Base-by-base conservation (phyloP, 2,113 vertebrate genomes). In the Sphaerodactylus townsendi region DNA sequence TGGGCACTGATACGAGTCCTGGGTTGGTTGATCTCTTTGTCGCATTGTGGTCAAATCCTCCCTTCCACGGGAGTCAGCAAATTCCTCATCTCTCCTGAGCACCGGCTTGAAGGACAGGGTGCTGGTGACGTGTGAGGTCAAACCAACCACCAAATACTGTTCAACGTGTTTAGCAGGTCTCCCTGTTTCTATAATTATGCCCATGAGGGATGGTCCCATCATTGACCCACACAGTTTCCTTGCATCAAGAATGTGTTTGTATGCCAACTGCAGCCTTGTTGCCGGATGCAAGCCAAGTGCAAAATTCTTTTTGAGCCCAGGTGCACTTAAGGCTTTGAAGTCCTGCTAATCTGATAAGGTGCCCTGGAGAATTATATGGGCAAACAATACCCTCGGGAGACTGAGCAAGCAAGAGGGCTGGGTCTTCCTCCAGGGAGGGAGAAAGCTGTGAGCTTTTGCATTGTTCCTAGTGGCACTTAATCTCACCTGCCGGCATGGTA, bases 281-380 rank as follows among this genome's bases (percentile, higher is more conserved):
- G 71, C 65, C 74, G 44, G 81, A 48, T 65, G 65, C 23, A 72
- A 86, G 68, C 72, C 0, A 4, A 86, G 66, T 35, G 75, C 86
- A 85, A 69, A 86, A 90, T 81, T 92, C 87, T 87, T 90, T 41
- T 8, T 59, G 70, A 83, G 87, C 81, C 41, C 46, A 75, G 90
- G 86, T 73, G 81, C 81, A 89, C 86, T 91, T 88, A 82, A 89
- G 80, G 85, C 90, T 90, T 90, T 19, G 85, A 91, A 91, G 92
- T 84, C 83, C 78, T 21, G 46, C 79, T 92, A 83, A 91, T 93
- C 92, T 89, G 90, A 90, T 93, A 86, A 87, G 30, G 78, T 83
- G 73, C 66, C 6, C 66, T 62, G 83, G 44, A 87, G 90, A 94
- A 91, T 87, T 68, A 88, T 85, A 76, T 69, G 84, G 83, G 79